Conservation (phyloP, 2,888 invertebrate species). For the Tinea trinotella region DNA sequence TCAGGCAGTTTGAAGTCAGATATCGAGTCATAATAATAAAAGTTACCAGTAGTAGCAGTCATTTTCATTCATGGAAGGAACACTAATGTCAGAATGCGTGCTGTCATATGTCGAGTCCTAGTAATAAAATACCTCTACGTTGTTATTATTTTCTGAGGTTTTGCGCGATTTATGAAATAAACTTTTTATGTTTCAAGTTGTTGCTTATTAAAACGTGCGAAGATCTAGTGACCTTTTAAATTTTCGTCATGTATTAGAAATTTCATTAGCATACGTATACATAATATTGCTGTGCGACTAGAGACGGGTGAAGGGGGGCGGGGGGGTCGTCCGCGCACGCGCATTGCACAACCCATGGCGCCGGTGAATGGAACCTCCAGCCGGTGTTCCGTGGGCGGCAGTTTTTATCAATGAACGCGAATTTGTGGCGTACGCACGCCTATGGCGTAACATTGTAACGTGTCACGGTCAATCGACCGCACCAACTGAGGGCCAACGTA, state of each 20-base stretch:
- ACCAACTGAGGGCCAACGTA: neutral
- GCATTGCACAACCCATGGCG: slow-evolving; percentile 59
- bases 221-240: neutral
- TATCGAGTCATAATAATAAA: too few relatives aligned
- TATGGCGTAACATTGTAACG: slow-evolving; percentile 25
- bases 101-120: too few relatives aligned
- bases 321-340: slow-evolving; percentile 37
- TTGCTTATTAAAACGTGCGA: neutral
- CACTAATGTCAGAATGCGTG: too few relatives aligned
- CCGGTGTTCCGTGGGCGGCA: slow-evolving; percentile 42
- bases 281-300: neutral
- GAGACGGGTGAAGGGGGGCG: slow-evolving; percentile 24
- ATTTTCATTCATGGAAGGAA: too few relatives aligned
- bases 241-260: neutral
- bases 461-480: slow-evolving; percentile 50
- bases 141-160: too few relatives aligned
- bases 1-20: too few relatives aligned
- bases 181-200: too few relatives aligned
- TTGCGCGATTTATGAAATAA: too few relatives aligned
- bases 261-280: neutral
- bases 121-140: too few relatives aligned
- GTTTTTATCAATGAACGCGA: slow-evolving; percentile 71
- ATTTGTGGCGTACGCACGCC: slow-evolving; percentile 61
- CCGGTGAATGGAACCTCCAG: slow-evolving; percentile 60
- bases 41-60: too few relatives aligned